Base-by-base conservation (phyloP, 2,888 invertebrate species). In the Hololepta plana region DNA sequence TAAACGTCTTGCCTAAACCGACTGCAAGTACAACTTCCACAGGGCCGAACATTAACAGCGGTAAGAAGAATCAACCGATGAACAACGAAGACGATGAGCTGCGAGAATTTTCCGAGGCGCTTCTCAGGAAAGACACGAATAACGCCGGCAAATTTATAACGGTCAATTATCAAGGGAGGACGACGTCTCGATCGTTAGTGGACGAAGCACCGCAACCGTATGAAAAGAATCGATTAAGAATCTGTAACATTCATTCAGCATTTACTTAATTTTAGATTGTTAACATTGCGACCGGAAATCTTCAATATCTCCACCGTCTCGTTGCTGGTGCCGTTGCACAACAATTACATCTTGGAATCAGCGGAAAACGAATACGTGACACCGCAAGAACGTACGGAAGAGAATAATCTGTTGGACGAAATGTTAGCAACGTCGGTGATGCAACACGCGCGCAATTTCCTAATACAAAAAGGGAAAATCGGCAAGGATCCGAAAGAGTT, bases 311-410 rank as follows among this genome's bases (percentile, higher is more conserved):
- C 71, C 4, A 82, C 87, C 2, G 70, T 88, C 32, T 64, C 72
- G 35, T 75, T 72, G 42, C 63, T 90, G 38, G 47, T 70, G 22
- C 57, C 63, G 4, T 63, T 93, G 21, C 69, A 79, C 47, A 80
- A 93, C 49, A 91, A 93, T 52, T 93, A 90, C 47, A 72, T 84
- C 43, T 57, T 74, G 31, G 70, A 77, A 37, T 69, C 74, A 0
- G 57, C 63, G 28, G 60, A 66, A n/a, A 70, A 74, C 41, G 90
- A 90, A 52, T 58, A 75, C 39, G 71, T 82, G 13, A 80, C 77
- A 2, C 58, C 72, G 10, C 64, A 71, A 47, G 82, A 85, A 52
- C 64, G 65, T 30, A 64, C 57, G 27, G 87, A 90, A 57, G 80
- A 85, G 51, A 71, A 74, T 36, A 67, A 66, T 13, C 74, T 91